Evolutionary conservation across 2,113 vertebrate species (phyloP).

Genomic region (Leptodactylus fuscus): DNA sequence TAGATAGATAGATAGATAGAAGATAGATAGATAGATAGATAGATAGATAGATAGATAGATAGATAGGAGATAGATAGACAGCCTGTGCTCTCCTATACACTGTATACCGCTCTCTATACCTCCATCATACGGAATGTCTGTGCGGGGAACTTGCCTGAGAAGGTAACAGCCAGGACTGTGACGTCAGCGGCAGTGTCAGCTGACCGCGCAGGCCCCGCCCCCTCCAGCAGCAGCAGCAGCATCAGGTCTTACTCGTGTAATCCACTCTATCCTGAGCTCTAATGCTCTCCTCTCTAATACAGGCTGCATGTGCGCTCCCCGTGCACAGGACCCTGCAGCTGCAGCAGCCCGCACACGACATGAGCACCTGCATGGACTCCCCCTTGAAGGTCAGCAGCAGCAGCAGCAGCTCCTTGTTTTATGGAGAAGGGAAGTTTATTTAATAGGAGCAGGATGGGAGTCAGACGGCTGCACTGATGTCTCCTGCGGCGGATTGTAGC

Average conservation of each 20-base stretch:
- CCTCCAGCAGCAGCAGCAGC: constrained; percentile 63
- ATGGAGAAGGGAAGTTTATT: constrained; percentile 40
- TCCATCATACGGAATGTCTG: background rate
- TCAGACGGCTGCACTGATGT: background rate
- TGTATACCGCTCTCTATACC: background rate
- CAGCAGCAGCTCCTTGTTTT: background rate
- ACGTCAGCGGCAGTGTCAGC: constrained; percentile 70
- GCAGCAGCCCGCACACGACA: constrained; percentile 6
- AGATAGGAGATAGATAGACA: background rate
- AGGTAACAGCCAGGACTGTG: constrained; percentile 62
- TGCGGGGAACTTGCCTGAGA: constrained; percentile 39
- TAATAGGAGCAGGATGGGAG: background rate
- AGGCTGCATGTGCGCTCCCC: constrained; percentile 5
- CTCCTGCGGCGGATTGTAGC: constrained; percentile 26
- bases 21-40: background rate
- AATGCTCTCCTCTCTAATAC: constrained; percentile 52
- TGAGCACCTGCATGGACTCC: background rate
- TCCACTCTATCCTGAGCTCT: constrained; percentile 63
- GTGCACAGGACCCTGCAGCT: background rate
- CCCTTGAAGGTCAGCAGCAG: constrained; percentile 12
- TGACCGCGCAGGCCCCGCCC: constrained; percentile 72
- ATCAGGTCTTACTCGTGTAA: constrained; percentile 61
- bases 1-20: background rate
- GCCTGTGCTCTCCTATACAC: no score
- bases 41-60: background rate